Percentiles rank a stretch among this genome's conserved stretches.
phyloP scores from a whole-genome alignment of 1,140 invertebrate genomes.

The Eubasilissa regina region DNA sequence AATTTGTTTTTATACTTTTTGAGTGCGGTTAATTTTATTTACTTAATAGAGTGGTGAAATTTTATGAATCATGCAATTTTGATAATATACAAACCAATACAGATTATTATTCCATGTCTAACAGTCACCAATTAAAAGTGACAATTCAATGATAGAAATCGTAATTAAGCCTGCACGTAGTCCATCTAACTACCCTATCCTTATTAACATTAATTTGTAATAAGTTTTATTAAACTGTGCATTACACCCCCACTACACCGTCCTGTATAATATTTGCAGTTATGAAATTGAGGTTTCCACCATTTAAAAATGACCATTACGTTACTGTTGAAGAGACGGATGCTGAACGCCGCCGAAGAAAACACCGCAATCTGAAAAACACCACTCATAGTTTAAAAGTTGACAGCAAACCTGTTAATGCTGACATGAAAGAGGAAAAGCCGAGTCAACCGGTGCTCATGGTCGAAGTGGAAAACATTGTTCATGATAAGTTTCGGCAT shows the following conservation, averaged over 20 bases:
- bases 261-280: slow-evolving; percentile 44
- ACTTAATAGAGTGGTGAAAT: too few relatives aligned
- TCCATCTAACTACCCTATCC: too few relatives aligned
- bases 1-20: too few relatives aligned
- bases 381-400: slow-evolving; percentile 62
- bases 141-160: too few relatives aligned
- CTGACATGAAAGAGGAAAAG: slow-evolving; percentile 53
- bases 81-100: too few relatives aligned
- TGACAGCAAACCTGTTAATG: slow-evolving; percentile 47
- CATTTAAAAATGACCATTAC: slow-evolving; percentile 80
- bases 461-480: slow-evolving; percentile 96
- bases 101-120: too few relatives aligned
- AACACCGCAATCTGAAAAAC: slow-evolving; percentile 66
- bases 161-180: too few relatives aligned
- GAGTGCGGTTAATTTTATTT: too few relatives aligned
- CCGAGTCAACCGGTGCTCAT: slow-evolving; percentile 81
- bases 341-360: slow-evolving; percentile 71
- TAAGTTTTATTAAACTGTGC: slow-evolving; percentile 14
- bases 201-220: too few relatives aligned
- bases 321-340: slow-evolving; percentile 75
- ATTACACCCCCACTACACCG: not conserved
- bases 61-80: too few relatives aligned
- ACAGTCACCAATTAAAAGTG: too few relatives aligned
- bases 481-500: slow-evolving; percentile 90
- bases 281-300: slow-evolving; percentile 73